A percentile compares a stretch with the other conserved stretches of the same genome.
These are phyloP conservation scores for Hedychridium roseum DNA, from an alignment of 2,888 invertebrate species.

Conservation along the genomic window DNA sequence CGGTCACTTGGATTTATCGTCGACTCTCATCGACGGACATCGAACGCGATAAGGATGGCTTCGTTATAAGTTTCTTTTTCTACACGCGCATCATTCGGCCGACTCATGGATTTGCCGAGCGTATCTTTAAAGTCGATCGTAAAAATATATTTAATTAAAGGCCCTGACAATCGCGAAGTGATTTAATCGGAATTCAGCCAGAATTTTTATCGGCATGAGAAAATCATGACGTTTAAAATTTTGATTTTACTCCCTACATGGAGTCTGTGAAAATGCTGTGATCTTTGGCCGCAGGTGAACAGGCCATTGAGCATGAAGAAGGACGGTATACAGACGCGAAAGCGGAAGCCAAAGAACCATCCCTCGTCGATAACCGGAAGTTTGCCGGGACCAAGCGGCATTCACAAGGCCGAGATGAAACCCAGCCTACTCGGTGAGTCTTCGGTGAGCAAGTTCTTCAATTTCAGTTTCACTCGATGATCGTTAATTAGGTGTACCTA, in stretches of 20 bases:
- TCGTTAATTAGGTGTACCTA: slow-evolving; percentile 23
- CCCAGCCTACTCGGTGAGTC: slow-evolving; percentile 61
- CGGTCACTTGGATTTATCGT: slow-evolving; percentile 22
- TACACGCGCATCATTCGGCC: too few species aligned
- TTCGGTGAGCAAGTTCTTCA: slow-evolving; percentile 51
- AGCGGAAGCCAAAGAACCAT: slow-evolving; percentile 86
- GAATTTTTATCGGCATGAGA: background rate
- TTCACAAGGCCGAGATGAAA: slow-evolving; percentile 60
- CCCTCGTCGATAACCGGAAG: slow-evolving; percentile 45
- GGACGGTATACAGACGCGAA: slow-evolving; percentile 97
- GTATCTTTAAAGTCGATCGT: slow-evolving; percentile 17
- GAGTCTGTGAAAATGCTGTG: too few species aligned
- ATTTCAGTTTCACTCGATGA: slow-evolving; percentile 7
- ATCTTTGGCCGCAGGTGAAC: slow-evolving; percentile 74
- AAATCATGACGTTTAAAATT: too few species aligned
- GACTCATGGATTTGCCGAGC: too few species aligned
- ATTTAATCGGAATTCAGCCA: background rate
- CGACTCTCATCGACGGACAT: slow-evolving; percentile 19
- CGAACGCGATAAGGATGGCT: slow-evolving; percentile 14
- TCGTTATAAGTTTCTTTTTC: slow-evolving; percentile 27
- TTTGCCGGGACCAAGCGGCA: slow-evolving; percentile 48
- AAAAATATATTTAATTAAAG: slow-evolving; percentile 25
- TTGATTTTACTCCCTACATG: too few species aligned
- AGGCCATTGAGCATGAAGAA: slow-evolving; percentile 98
- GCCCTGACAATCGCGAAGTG: background rate